phyloP scores from a whole-genome alignment of 2,888 invertebrate species.

The Lepidochitona cinerea region DNA sequence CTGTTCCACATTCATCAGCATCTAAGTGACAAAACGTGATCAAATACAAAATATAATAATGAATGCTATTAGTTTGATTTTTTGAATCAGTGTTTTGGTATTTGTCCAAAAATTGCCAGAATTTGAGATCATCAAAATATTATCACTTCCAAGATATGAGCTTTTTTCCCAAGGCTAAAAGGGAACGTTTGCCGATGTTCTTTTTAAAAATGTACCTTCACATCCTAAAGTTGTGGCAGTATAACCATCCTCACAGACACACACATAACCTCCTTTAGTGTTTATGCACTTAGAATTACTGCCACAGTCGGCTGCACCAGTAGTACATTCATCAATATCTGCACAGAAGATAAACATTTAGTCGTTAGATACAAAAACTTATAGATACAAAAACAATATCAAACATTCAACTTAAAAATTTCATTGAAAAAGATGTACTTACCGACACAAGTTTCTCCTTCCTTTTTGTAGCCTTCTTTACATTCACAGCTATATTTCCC shows the following conservation, averaged over 20 bases:
- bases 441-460: conserved; percentile 7
- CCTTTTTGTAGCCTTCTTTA: not conserved
- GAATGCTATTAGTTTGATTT: too few species aligned
- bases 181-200: too few species aligned
- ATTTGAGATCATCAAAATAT: too few species aligned
- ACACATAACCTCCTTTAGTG: not conserved
- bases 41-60: too few species aligned
- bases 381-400: too few species aligned
- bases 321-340: not conserved
- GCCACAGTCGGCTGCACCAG: not conserved
- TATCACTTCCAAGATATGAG: too few species aligned
- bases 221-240: not conserved
- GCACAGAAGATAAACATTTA: not conserved
- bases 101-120: too few species aligned
- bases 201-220: not conserved
- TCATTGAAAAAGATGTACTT: not conserved
- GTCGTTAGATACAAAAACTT: too few species aligned
- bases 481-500: conserved; percentile 13
- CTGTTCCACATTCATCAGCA: conserved; percentile 1
- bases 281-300: not conserved
- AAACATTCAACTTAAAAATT: too few species aligned
- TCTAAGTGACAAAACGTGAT: too few species aligned
- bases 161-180: too few species aligned
- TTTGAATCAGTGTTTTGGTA: too few species aligned
- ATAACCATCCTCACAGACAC: not conserved